phyloP scores from a whole-genome alignment of 2,113 vertebrate genomes.

The Archocentrus centrarchus region DNA sequence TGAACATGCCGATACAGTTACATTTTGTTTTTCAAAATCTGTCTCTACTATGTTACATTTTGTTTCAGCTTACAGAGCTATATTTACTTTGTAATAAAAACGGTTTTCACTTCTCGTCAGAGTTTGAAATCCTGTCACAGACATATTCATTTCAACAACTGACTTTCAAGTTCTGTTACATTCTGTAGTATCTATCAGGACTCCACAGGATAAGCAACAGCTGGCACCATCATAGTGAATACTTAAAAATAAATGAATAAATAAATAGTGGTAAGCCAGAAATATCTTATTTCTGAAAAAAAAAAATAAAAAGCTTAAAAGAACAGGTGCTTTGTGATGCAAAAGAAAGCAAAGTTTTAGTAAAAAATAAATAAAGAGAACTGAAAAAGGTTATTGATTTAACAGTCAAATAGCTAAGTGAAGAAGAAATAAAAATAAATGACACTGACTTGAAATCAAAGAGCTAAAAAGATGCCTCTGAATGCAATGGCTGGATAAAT shows the following conservation, averaged over 20 bases:
- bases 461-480: not conserved
- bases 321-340: not conserved
- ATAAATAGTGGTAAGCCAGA: not conserved
- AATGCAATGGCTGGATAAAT: slow-evolving; percentile 5
- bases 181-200: not conserved
- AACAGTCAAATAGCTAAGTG: not conserved
- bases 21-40: not conserved
- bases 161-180: not conserved
- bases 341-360: not conserved
- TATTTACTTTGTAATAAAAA: not conserved
- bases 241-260: not conserved
- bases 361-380: not conserved
- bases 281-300: slow-evolving; percentile 6
- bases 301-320: not conserved
- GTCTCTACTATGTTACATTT: not conserved
- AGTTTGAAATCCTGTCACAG: not conserved
- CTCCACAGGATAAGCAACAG: not conserved
- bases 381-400: not conserved
- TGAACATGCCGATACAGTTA: slow-evolving; percentile 2
- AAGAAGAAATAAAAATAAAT: not conserved
- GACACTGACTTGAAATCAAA: slow-evolving; percentile 5
- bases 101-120: not conserved
- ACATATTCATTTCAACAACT: not conserved
- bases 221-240: not conserved
- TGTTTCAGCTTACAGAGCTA: not conserved